Evolutionary conservation across 2,888 invertebrate genomes (phyloP).

Genomic region (Diadegma fenestrale): DNA sequence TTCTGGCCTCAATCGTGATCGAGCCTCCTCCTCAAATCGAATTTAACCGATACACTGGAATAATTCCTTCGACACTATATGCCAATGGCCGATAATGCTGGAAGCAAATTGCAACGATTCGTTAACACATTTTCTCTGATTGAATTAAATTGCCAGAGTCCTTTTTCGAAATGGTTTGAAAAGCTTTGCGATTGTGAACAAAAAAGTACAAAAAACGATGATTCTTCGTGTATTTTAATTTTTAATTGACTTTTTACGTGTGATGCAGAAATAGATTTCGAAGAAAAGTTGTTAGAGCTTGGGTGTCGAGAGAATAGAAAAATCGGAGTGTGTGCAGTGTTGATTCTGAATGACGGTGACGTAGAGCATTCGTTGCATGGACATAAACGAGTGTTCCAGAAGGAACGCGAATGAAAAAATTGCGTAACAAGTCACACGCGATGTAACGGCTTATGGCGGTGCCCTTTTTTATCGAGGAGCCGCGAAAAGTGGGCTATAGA

Average conservation of each 20-base stretch:
- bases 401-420: conserved; percentile 22
- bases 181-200: background rate
- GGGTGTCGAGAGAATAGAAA: background rate
- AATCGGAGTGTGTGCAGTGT: background rate
- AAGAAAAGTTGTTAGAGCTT: background rate
- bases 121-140: background rate
- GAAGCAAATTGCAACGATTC: background rate
- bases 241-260: background rate
- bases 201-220: background rate
- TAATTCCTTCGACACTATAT: background rate
- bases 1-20: conserved; percentile 18
- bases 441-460: conserved; percentile 30
- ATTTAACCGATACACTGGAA: background rate
- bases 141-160: background rate
- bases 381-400: conserved; percentile 16
- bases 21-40: background rate
- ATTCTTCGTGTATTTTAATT: background rate
- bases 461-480: conserved; percentile 56
- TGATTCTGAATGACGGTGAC: conserved; percentile 8
- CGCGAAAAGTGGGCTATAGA: conserved; percentile 61
- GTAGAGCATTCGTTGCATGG: background rate
- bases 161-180: background rate
- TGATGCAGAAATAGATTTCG: background rate
- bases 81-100: background rate
- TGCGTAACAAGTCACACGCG: conserved; percentile 54